Percentiles rank a stretch among this genome's conserved stretches.
phyloP scores from a whole-genome alignment of 1,140 invertebrate species.

The Thaumetopoea pityocampa region DNA sequence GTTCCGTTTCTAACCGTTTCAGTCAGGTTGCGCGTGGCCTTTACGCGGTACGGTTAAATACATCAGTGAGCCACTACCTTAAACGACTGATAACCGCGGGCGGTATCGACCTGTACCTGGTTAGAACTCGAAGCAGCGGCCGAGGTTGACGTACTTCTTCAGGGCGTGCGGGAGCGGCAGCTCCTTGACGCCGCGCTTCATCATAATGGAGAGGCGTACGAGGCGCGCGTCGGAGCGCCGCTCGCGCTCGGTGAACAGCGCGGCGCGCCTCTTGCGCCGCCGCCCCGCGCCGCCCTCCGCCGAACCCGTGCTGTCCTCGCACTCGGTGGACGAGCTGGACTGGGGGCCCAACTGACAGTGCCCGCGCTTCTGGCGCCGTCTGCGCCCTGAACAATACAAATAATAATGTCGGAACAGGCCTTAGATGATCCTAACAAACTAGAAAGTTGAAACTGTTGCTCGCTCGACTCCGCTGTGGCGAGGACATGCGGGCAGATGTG shows the following conservation, averaged over 20 bases:
- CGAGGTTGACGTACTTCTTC: conserved; percentile 52
- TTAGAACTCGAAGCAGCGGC: conserved; percentile 48
- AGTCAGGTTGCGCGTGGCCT: no score
- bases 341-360: conserved; percentile 1
- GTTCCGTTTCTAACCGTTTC: no score
- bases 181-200: conserved; percentile 45
- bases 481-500: no score
- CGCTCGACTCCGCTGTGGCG: no score
- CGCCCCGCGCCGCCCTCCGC: background rate
- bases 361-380: conserved; percentile 15
- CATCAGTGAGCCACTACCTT: no score
- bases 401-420: background rate
- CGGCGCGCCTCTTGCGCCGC: conserved; percentile 14
- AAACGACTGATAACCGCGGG: no score
- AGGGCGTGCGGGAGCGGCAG: conserved; percentile 51
- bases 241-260: conserved; percentile 12
- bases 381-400: conserved; percentile 9
- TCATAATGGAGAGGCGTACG: conserved; percentile 41
- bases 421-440: background rate
- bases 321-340: background rate
- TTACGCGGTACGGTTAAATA: no score
- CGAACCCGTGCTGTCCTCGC: conserved; percentile 1
- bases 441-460: conserved; percentile 1
- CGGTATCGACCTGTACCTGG: no score
- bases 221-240: conserved; percentile 33